Evolutionary conservation across 2,797 vertebrate species (phyloP), one percentile per base, ranked within the genome.

Genomic region (Sebastes oblongus): DNA sequence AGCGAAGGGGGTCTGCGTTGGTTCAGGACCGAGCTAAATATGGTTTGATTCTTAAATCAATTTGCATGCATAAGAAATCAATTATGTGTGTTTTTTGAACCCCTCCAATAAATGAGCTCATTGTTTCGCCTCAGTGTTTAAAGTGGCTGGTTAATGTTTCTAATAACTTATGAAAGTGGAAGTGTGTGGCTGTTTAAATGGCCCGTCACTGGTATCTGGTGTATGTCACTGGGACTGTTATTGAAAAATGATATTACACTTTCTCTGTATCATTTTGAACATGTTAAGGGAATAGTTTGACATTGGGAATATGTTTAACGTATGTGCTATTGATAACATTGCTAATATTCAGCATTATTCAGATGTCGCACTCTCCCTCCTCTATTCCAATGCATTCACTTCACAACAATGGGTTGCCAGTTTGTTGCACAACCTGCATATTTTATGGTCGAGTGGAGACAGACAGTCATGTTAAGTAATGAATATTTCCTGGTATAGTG

Each of bases 81-180:
- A 12, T 65, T 25, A 67, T 52, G 8, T 73, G 22, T 81, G 27
- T 34, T 54, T 67, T 78, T 8, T 20, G 18, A 83, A 80, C 1
- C 12, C 8, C 59, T 73, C 65, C 64, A 72, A 61, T 32, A 75
- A 84, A 75, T 85, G 62, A 80, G 66, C 60, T 85, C 64, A 88
- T 46, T 81, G 66, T 80, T 83, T 67, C 6, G 12, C 68, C 30
- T 77, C 25, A 32, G 66, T 62, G 56, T 77, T 67, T 75, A 69
- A 20, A 50, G 62, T 50, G 42, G 52, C 76, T 85, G 79, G 11
- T 68, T 68, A 82, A 69, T 82, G 75, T 83, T 84, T 84, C 75
- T 68, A 67, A 84, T 87, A 77, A 73, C 52, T 74, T 55, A 66
- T 61, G 36, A 13, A 80, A 42, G 10, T 73, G 58, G 30, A 64